Evolutionary conservation across 2,113 vertebrate species (phyloP).

Genomic region (Hippocampus guttulatus): DNA sequence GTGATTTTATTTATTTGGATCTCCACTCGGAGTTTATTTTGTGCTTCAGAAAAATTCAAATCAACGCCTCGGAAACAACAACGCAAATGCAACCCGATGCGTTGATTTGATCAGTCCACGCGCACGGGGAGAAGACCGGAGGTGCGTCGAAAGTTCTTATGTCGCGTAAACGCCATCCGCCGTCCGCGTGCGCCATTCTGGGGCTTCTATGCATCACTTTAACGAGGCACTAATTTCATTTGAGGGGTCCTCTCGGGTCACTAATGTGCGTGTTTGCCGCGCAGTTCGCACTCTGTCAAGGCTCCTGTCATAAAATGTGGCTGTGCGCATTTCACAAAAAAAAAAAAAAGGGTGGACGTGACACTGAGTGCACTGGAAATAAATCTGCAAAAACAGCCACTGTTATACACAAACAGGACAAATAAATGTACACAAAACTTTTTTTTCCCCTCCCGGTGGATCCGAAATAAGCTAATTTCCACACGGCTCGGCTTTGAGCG

Average conservation of each 20-base stretch:
- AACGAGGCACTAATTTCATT: conserved; percentile 43
- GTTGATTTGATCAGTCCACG: neutral
- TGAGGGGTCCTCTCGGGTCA: conserved; percentile 44
- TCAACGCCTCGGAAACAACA: neutral
- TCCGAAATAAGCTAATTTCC: neutral
- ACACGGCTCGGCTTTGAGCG: neutral
- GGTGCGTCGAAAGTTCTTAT: conserved; percentile 10
- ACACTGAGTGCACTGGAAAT: neutral
- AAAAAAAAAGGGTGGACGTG: conserved; percentile 1
- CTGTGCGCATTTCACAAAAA: neutral
- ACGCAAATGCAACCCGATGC: neutral
- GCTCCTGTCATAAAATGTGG: conserved; percentile 3
- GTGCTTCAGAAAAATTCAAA: neutral
- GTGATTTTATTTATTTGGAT: neutral
- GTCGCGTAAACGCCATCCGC: conserved; percentile 30
- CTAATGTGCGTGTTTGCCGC: conserved; percentile 24
- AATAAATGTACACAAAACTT: neutral
- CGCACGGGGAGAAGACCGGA: too few relatives aligned
- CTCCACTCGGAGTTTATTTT: neutral
- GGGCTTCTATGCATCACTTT: conserved; percentile 48
- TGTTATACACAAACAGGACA: neutral
- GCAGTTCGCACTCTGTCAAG: conserved; percentile 26
- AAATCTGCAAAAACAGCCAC: neutral
- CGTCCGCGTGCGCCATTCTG: conserved; percentile 33
- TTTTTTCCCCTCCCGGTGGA: neutral